Conservation (phyloP, 2,113 vertebrate species). For the Syngnathoides biaculeatus region DNA sequence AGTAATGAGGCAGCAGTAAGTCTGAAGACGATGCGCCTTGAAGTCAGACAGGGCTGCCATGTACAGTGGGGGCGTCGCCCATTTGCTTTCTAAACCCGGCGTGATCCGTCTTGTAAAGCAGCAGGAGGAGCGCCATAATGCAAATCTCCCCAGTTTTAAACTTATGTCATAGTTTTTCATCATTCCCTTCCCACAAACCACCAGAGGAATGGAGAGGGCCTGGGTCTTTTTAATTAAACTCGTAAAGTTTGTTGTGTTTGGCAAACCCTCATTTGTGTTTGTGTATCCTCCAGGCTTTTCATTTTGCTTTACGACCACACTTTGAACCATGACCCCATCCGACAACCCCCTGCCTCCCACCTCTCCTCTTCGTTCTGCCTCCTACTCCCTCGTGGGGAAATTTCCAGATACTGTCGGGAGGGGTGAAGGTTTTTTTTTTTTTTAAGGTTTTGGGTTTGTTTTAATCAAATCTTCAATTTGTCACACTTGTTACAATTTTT, state of each 20-base stretch:
- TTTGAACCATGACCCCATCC: conserved; percentile 48
- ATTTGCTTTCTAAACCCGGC: conserved; percentile 42
- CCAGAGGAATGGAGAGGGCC: conserved; percentile 6
- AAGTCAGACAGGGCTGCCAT: conserved; percentile 47
- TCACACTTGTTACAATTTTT: background rate
- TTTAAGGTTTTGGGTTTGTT: background rate
- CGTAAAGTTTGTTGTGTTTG: conserved; percentile 52
- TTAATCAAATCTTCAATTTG: background rate
- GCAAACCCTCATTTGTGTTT: conserved; percentile 58
- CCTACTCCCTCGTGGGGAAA: conserved; percentile 46
- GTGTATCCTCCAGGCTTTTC: conserved; percentile 59
- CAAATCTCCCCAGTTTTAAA: background rate
- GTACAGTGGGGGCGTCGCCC: conserved; percentile 28
- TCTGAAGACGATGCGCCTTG: conserved; percentile 53
- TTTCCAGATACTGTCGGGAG: conserved; percentile 56
- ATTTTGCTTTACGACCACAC: conserved; percentile 66
- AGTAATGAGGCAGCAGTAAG: conserved; percentile 60
- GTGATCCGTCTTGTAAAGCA: conserved; percentile 35
- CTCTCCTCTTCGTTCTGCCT: background rate
- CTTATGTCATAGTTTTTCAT: background rate
- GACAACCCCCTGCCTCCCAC: background rate
- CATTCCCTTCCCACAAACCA: background rate
- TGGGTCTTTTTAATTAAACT: conserved; percentile 64
- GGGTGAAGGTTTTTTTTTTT: conserved; percentile 17
- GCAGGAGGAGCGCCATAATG: background rate